Evolutionary conservation across 2,113 vertebrate species (phyloP), one percentile per base, ranked within the genome.

Genomic region (Takifugu bimaculatus): DNA sequence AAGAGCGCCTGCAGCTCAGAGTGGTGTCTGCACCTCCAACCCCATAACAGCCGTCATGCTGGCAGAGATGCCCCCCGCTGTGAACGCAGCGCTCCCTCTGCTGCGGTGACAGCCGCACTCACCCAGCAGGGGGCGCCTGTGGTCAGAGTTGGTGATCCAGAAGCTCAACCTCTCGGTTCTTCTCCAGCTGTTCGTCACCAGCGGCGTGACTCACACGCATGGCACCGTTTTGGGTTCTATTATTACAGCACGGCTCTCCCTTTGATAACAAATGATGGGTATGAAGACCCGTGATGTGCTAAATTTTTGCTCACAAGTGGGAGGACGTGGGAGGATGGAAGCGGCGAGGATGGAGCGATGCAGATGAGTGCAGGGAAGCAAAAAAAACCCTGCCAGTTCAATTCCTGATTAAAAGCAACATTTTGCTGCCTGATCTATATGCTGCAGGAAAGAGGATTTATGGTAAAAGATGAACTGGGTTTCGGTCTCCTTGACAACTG

Each of bases 401-500:
- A 60, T 61, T 70, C 67, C 55, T 5, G 27, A 63, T 5, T 54
- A 27, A 9, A 14, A 59, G 56, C n/a, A 9, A 6, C 14, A 13
- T 57, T 63, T 54, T 48, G 3, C 13, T 48, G 26, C 13, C 25
- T 42, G 12, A 54, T 65, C 9, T 2, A 43, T 13, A 44, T 68
- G 66, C 44, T 57, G 25, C 61, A 53, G 26, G n/a, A 39, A 57
- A 63, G 26, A 11, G 10, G 50, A 55, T 32, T 43, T 57, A 14
- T n/a, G 63, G 54, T 39, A 45, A 55, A 35, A 13, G 54, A 61
- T 63, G 29, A 66, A 53, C 50, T 68, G 54, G 67, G 77, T 80
- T 66, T 79, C 55, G 11, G 70, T 91, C 79, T 84, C 90, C 87
- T 61, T 87, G 85, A 84, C 86, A 78, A 91, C 88, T 6, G 88